These are phyloP conservation scores for Latrodectus hesperus DNA, from an alignment of 2,888 invertebrate species.

Conservation along the genomic window DNA sequence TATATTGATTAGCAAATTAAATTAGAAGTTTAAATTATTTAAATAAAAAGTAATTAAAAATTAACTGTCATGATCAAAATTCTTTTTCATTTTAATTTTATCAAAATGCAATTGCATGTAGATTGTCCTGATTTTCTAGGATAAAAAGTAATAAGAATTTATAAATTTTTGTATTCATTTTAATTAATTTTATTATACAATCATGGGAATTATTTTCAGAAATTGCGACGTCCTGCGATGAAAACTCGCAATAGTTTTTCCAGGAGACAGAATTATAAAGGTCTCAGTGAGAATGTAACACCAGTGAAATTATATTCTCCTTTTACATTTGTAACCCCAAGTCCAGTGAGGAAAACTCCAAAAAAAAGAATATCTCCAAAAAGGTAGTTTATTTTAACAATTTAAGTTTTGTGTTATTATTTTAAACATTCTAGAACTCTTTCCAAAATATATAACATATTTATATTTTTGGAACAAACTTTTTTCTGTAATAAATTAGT, in stretches of 20 bases:
- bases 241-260: conserved; percentile 29
- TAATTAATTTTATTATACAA: no score
- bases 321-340: conserved; percentile 61
- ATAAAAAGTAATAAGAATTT: no score
- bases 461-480: neutral
- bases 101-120: no score
- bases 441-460: neutral
- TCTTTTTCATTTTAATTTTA: neutral
- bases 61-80: no score
- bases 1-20: no score
- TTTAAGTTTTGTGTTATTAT: neutral
- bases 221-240: conserved; percentile 15
- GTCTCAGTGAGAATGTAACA: conserved; percentile 34
- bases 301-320: conserved; percentile 59
- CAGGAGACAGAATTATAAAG: conserved; percentile 42
- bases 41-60: neutral
- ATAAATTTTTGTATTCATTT: no score
- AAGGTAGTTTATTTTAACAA: conserved; percentile 30
- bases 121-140: no score
- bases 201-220: conserved; percentile 13
- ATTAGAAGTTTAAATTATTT: no score
- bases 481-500: neutral
- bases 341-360: conserved; percentile 27
- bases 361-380: conserved; percentile 45
- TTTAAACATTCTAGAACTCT: neutral